phyloP scores from a whole-genome alignment of 2,888 invertebrate genomes.

The Chorisops tibialis region DNA sequence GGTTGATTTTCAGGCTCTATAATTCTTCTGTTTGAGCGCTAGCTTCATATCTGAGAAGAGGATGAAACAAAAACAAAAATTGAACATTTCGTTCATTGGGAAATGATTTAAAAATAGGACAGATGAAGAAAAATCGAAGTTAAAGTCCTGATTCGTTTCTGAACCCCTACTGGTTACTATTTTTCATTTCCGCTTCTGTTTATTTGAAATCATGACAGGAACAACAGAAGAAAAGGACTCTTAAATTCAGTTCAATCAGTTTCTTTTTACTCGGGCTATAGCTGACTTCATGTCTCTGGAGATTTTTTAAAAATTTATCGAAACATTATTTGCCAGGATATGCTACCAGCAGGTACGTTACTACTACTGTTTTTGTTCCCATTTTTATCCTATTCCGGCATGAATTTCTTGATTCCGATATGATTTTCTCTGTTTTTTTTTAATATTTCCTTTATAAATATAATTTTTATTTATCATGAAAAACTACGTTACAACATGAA shows the following conservation, averaged over 20 bases:
- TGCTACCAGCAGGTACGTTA: not conserved
- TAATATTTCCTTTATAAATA: not conserved
- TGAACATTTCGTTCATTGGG: no score
- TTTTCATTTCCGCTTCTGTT: slow-evolving; percentile 10
- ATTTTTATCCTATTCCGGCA: not conserved
- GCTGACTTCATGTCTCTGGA: not conserved
- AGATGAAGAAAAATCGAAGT: no score
- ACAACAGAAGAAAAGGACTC: not conserved
- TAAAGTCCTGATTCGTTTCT: no score
- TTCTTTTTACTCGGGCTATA: not conserved
- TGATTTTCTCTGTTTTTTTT: not conserved
- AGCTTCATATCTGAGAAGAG: no score
- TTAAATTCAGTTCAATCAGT: slow-evolving; percentile 1
- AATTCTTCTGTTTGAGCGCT: no score
- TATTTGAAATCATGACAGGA: not conserved
- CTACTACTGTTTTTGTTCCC: not conserved
- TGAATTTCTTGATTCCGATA: not conserved
- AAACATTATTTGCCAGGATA: slow-evolving; percentile 16
- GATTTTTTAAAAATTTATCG: slow-evolving; percentile 18
- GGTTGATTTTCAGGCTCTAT: no score
- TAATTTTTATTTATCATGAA: no score
- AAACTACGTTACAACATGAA: no score
- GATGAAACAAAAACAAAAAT: no score
- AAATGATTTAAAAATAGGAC: no score
- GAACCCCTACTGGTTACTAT: slow-evolving; percentile 8